A percentile compares a stretch with the other conserved stretches of the same genome.
Conservation (phyloP, 2,888 invertebrate genomes). For the Fragum whitleyi region DNA sequence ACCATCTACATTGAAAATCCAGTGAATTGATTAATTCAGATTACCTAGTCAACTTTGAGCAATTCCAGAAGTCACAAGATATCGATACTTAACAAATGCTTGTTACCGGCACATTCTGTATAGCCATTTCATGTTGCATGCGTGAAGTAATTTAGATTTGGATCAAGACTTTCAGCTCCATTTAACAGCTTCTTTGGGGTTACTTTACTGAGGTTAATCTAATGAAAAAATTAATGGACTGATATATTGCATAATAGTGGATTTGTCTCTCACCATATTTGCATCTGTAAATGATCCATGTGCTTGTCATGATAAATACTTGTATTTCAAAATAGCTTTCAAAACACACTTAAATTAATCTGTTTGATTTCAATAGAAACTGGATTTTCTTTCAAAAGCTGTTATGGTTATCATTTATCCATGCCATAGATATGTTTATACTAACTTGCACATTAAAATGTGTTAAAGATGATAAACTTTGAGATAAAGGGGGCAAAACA, state of each 20-base stretch:
- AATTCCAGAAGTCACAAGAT: no score
- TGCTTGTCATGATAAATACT: no score
- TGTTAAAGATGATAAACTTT: background rate
- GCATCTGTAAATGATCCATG: background rate
- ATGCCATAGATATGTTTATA: background rate
- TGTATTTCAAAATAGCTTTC: no score
- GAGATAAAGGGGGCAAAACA: background rate
- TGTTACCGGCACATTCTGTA: background rate
- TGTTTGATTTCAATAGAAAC: no score
- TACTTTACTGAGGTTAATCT: background rate
- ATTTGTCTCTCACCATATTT: background rate
- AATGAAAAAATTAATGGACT: background rate
- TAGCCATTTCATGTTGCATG: no score
- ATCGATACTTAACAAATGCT: background rate
- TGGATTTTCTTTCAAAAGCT: no score
- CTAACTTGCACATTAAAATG: slow-evolving; percentile 4
- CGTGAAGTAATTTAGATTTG: no score
- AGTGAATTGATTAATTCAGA: no score
- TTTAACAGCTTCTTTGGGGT: background rate
- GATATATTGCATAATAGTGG: background rate
- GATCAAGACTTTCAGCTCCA: background rate
- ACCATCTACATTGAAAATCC: no score
- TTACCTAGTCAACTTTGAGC: no score
- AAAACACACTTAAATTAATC: no score
- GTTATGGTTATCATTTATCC: background rate